Base-by-base conservation (phyloP, 2,797 vertebrate genomes). In the Anabacerthia variegaticeps region DNA sequence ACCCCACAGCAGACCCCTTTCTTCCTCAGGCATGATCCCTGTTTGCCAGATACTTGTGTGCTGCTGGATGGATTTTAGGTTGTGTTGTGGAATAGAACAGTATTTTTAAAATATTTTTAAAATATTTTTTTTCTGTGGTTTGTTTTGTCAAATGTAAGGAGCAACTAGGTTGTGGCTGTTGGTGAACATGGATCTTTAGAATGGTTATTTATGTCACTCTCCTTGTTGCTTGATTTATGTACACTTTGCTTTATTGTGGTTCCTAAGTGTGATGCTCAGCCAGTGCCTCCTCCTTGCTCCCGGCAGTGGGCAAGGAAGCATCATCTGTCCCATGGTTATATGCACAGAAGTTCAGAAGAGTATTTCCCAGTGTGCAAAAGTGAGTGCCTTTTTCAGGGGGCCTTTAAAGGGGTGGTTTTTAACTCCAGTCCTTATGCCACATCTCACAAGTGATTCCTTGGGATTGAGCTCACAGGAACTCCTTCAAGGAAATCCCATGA, bases 231-330 rank as follows among this genome's bases (percentile, higher is more conserved):
- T 36, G 22, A 5, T 39, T 72, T 56, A 14, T 9, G 34, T 36
- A 8, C 6, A 0, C 17, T 77, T 80, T 19, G 20, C 14, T 86
- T 61, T 69, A 7, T n/a, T 1, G 0, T 16, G 23, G 23, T 58
- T 62, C n/a, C 56, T 20, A 8, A 10, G 19, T 0, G 0, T 1
- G 5, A 37, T 14, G 8, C 36, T 51, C 58, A 23, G 2, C 7
- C 0, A 0, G 20, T 20, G 9, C 18, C 48, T 23, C 1, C 24
- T 72, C 23, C 61, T 75, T 0, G 0, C 22, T 39, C 22, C 1
- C 2, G 48, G 62, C 30, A 72, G 34, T 3, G 1, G 32, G 28
- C 28, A 66, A 30, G 24, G 69, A 58, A 30, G 30, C 39, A 63
- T 41, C 4, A 14, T 36, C 44, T 14, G 73, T 27, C 34, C 54